Conservation (phyloP, 1,140 invertebrate genomes). For the Drosophila virilis region DNA sequence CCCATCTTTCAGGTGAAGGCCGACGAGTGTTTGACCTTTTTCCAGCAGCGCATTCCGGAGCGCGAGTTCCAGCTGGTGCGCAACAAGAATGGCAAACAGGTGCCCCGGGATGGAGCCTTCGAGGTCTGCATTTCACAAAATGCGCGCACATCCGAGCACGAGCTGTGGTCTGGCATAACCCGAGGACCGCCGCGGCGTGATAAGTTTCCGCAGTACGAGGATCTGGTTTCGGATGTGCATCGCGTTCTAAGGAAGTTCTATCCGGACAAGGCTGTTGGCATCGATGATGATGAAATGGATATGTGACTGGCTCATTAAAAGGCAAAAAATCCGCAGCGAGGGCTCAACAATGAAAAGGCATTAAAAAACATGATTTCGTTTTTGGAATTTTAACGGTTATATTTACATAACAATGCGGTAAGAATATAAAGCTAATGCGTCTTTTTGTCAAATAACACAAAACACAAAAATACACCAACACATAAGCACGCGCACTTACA, state of each 20-base stretch:
- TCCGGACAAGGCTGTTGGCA: slow-evolving; percentile 56
- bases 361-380: slow-evolving; percentile 21
- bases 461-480: slow-evolving; percentile 1
- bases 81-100: slow-evolving; percentile 64
- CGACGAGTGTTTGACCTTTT: slow-evolving; percentile 64
- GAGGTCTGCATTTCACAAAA: slow-evolving; percentile 72
- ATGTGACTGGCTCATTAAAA: slow-evolving; percentile 14
- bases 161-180: slow-evolving; percentile 66
- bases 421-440: slow-evolving; percentile 34
- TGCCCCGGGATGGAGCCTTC: slow-evolving; percentile 68
- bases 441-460: slow-evolving; percentile 26
- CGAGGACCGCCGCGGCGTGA: slow-evolving; percentile 71
- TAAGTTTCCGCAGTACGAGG: slow-evolving; percentile 68
- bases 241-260: slow-evolving; percentile 76
- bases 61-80: slow-evolving; percentile 65
- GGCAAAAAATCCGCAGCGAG: slow-evolving; percentile 6
- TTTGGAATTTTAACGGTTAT: slow-evolving; percentile 10
- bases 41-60: slow-evolving; percentile 61
- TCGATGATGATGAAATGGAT: slow-evolving; percentile 37
- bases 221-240: slow-evolving; percentile 59
- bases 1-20: slow-evolving; percentile 74
- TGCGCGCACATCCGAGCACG: slow-evolving; percentile 73
- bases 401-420: slow-evolving; percentile 44
- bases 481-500: not conserved
- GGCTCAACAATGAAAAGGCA: slow-evolving; percentile 17